A percentile compares a stretch with the other conserved stretches of the same genome.
These are phyloP conservation scores for Nestor notabilis DNA, from an alignment of 2,113 vertebrate genomes.

Conservation along the genomic window DNA sequence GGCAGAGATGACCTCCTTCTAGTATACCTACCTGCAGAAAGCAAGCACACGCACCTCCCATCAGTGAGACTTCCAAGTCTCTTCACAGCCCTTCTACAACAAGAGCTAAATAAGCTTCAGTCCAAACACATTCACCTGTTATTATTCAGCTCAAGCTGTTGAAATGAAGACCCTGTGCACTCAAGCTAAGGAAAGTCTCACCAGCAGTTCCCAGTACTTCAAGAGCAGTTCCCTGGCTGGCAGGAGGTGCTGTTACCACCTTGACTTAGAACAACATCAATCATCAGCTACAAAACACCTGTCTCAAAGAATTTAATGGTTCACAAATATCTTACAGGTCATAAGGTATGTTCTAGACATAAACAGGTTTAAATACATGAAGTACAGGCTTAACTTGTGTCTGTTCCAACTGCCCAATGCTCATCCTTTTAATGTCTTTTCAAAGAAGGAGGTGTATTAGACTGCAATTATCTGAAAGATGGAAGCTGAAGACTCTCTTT, in stretches of 20 bases:
- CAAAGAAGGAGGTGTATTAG: not conserved
- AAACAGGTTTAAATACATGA: not conserved
- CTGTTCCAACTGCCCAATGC: not conserved
- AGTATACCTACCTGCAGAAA: not conserved
- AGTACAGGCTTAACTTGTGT: not conserved
- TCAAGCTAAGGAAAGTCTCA: not conserved
- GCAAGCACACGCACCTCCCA: not conserved
- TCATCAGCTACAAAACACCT: not conserved
- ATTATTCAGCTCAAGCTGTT: not conserved
- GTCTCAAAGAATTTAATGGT: not conserved
- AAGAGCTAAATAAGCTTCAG: not conserved
- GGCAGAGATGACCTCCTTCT: not conserved
- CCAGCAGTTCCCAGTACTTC: not conserved
- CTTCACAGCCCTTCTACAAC: not conserved
- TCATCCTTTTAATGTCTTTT: not conserved
- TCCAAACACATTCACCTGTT: not conserved
- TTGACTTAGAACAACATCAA: not conserved
- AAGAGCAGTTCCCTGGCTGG: not conserved
- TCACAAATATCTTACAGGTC: not conserved
- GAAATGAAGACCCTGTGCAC: not conserved
- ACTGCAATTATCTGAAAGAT: not conserved
- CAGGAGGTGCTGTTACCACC: not conserved
- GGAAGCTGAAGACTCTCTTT: not conserved
- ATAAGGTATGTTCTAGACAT: not conserved
- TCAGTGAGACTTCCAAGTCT: not conserved